These are phyloP conservation scores for Panulirus ornatus DNA, from an alignment of 1,140 invertebrate genomes.

Conservation along the genomic window DNA sequence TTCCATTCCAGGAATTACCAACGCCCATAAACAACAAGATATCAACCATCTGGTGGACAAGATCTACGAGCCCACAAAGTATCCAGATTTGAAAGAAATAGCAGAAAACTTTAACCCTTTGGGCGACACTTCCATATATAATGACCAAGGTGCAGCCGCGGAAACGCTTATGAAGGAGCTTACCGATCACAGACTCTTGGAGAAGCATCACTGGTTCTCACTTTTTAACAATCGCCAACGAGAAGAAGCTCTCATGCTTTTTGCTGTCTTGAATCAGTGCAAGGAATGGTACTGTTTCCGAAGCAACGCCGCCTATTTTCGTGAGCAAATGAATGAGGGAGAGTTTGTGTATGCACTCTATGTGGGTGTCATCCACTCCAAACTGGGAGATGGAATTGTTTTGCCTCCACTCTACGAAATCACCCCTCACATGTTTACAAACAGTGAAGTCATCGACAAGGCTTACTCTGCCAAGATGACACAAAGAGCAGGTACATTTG, in stretches of 20 bases:
- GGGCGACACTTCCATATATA: slow-evolving; percentile 8
- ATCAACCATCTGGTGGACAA: slow-evolving; percentile 39
- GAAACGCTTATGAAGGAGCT: slow-evolving; percentile 24
- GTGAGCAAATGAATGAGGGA: slow-evolving; percentile 37
- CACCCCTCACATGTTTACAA: slow-evolving; percentile 57
- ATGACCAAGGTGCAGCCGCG: slow-evolving; percentile 9
- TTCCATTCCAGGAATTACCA: too few relatives aligned
- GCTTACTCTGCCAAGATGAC: slow-evolving; percentile 47
- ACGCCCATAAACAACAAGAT: slow-evolving; percentile 34
- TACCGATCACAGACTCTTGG: slow-evolving; percentile 31
- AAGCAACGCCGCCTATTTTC: slow-evolving; percentile 45
- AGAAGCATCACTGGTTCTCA: slow-evolving; percentile 48
- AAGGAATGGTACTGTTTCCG: slow-evolving; percentile 23
- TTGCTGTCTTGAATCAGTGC: slow-evolving; percentile 19
- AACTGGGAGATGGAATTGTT: slow-evolving; percentile 12
- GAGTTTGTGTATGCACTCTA: slow-evolving; percentile 50
- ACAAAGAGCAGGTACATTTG: slow-evolving; percentile 17
- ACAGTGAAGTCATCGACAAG: slow-evolving; percentile 53
- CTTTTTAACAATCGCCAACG: slow-evolving; percentile 45
- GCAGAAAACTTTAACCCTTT: slow-evolving; percentile 29
- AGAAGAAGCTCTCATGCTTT: slow-evolving; percentile 34
- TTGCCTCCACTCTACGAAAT: slow-evolving; percentile 60
- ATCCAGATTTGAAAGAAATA: background rate
- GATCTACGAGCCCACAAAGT: slow-evolving; percentile 16
- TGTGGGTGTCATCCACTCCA: slow-evolving; percentile 34